Evolutionary conservation across 2,797 vertebrate genomes (phyloP), one percentile per base, ranked within the genome.

Genomic region (Thalassophryne amazonica): DNA sequence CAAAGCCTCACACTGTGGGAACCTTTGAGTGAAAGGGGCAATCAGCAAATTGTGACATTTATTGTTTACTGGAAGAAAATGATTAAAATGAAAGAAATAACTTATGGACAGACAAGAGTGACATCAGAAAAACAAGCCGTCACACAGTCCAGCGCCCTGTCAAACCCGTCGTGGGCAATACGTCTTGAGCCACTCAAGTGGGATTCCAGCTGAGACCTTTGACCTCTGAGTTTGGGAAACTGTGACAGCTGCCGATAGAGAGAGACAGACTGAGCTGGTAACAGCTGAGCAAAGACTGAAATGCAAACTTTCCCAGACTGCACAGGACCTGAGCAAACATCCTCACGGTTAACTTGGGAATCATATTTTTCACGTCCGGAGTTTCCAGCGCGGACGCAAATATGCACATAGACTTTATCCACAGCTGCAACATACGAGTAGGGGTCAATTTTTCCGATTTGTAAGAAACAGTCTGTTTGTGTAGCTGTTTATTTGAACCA

Each of bases 231-330:
- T 83, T 81, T 84, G 83, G 84, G 73, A 86, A 89, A 75, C 73
- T 22, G n/a, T 73, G 81, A 79, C 83, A 87, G 82, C 85, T 86
- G 84, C 51, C 5, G 52, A 60, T 40, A 75, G 29, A 6, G 1
- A 57, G 47, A 50, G 66, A 48, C 19, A 1, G 40, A 21, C 47
- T 33, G 60, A 51, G 56, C 28, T 1, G 36, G 65, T n/a, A 54
- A 51, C 84, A 87, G 86, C 85, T 87, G 84, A 85, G 80, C 65
- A 85, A 83, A 86, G 82, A 66, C 39, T 52, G 27, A 45, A 78
- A 71, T 75, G 66, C 71, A 81, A 76, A 81, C 74, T 36, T 57
- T 47, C 20, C 33, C n/a, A 14, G 60, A 38, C 15, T 43, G 59
- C 48, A 51, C 16, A 11, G 43, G 21, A 52, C 47, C 32, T 50